A percentile compares a stretch with the other conserved stretches of the same genome.
These are phyloP conservation scores for Eilema depressum DNA, from an alignment of 2,888 invertebrate genomes.

Conservation along the genomic window DNA sequence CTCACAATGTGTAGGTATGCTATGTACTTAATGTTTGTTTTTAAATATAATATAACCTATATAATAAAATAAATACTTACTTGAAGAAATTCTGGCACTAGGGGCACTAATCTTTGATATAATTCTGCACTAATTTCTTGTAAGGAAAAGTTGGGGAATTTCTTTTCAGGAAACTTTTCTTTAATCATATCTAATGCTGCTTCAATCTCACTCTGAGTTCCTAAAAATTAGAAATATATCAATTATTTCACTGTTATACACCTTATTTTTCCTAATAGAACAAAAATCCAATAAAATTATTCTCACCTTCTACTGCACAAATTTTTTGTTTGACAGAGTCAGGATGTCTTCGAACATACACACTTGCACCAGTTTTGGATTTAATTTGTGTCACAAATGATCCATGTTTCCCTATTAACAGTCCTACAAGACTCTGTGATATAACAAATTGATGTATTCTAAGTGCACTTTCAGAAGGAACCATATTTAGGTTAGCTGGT, in stretches of 20 bases:
- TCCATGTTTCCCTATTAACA: conserved; percentile 95
- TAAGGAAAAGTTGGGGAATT: conserved; percentile 93
- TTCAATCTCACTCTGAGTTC: conserved; percentile 92
- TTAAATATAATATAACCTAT: background rate
- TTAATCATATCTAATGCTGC: conserved; percentile 94
- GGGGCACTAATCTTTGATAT: conserved; percentile 81
- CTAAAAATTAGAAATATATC: conserved; percentile 71
- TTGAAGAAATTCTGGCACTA: conserved; percentile 87
- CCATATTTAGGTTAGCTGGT: conserved; percentile 86
- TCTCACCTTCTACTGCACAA: conserved; percentile 92
- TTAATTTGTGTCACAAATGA: conserved; percentile 93
- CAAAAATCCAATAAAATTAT: background rate
- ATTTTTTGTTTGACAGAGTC: conserved; percentile 91
- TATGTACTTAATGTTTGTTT: too few species aligned
- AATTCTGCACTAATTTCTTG: conserved; percentile 85
- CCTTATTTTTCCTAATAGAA: background rate
- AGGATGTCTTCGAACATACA: conserved; percentile 93
- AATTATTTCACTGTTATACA: background rate
- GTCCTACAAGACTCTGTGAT: conserved; percentile 92
- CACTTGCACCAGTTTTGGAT: conserved; percentile 91
- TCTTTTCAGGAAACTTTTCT: conserved; percentile 93
- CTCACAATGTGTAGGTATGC: too few species aligned
- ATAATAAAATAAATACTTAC: conserved; percentile 66
- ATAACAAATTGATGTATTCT: conserved; percentile 91
- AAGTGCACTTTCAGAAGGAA: conserved; percentile 77